A percentile compares a stretch with the other conserved stretches of the same genome.
These are phyloP conservation scores for Halichondria panicea DNA, from an alignment of 37 sponge, comb jelly and placozoan genomes.

Conservation along the genomic window DNA sequence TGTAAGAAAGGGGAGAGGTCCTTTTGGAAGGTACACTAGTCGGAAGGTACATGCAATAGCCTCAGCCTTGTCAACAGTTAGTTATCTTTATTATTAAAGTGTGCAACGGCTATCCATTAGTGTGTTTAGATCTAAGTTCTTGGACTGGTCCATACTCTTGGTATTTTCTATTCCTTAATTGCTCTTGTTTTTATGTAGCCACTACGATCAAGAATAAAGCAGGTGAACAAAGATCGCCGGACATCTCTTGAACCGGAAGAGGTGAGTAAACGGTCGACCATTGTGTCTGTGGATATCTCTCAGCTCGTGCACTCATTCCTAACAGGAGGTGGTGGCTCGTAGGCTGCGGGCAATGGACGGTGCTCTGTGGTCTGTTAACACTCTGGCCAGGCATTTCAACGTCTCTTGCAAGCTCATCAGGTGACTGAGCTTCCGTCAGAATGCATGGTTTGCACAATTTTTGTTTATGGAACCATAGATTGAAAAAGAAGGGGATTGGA, in stretches of 20 bases:
- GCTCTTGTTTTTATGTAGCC: background rate
- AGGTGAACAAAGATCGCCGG: background rate
- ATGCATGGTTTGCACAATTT: background rate
- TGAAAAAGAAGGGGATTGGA: no score
- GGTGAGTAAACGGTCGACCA: background rate
- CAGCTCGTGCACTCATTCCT: background rate
- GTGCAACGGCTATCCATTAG: no score
- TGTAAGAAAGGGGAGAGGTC: no score
- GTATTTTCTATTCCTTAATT: no score
- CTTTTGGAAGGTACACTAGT: no score
- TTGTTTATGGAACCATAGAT: background rate
- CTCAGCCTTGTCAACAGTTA: no score
- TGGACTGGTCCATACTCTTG: no score
- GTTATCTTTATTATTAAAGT: no score
- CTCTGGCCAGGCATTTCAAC: constrained; percentile 54
- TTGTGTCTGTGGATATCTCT: background rate
- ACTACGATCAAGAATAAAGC: background rate
- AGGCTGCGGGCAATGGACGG: constrained; percentile 53
- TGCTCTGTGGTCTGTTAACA: constrained; percentile 53
- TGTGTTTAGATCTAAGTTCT: no score
- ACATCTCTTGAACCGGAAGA: background rate
- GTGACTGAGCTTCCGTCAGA: constrained; percentile 1
- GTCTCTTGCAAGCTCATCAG: constrained; percentile 30
- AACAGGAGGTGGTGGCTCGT: constrained; percentile 30
- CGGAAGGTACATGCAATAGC: no score